Base-by-base conservation (phyloP, 2,113 vertebrate genomes). In the Thamnaconus septentrionalis region DNA sequence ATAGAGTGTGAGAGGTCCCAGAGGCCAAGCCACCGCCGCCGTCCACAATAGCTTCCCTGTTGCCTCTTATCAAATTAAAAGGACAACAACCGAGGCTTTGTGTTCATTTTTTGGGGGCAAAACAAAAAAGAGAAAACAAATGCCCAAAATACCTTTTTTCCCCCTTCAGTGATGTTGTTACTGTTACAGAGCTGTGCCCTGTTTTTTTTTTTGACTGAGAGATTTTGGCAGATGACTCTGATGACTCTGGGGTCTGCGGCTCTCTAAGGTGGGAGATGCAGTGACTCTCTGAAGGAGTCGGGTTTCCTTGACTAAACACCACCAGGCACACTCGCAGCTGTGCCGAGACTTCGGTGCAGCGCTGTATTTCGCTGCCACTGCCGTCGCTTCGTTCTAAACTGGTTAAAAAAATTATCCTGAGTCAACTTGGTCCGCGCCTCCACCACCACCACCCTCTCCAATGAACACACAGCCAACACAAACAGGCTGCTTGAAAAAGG, bases 221-320 rank as follows among this genome's bases (percentile, higher is more conserved):
- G 56, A 74, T 61, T 31, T 31, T 31, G 18, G 18, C 18, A 31
- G 18, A 31, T 31, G 18, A 31, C 18, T 31, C 18, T 31, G 18
- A 31, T 31, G 18, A 31, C 18, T 31, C 18, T 31, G 18, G 18
- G 18, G 18, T 1, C 18, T 31, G 18, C 18, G 18, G 18, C 18
- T 31, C 18, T 31, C 18, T 31, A 12, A 40, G 56, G 48, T 63
- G n/a, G 42, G 67, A 62, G 56, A 7, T 48, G 61, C 53, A 4
- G 31, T 59, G 12, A 8, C 61, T 54, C 71, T 73, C 70, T 70
- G 59, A 71, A 66, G 66, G 75, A 70, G 69, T 87, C 79, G 65
- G 11, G 80, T 87, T 87, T 87, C 84, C 73, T 73, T 88, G 77
- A 82, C 72, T 71, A 73, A 85, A 80, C 71, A 64, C 64, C 69